Evolutionary conservation across 2,113 vertebrate species (phyloP), one percentile per base, ranked within the genome.

Genomic region (Mobula hypostoma): DNA sequence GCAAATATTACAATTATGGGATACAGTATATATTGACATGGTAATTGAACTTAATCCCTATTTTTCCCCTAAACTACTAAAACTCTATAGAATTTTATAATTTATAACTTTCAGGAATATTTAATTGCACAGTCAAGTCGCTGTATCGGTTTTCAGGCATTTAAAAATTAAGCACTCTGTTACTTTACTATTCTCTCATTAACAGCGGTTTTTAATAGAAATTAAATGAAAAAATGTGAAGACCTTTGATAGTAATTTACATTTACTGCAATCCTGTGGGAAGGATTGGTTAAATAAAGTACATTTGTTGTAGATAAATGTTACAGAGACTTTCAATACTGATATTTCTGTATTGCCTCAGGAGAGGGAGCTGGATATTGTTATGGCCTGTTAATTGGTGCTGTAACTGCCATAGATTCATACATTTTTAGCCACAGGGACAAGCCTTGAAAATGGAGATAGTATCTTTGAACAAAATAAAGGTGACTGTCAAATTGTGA

Each of bases 361-460:
- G 96, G 96, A 97, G 96, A 96, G 96, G 97, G 97, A 97, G 96
- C 97, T 98, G 97, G 97, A 97, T 97, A 97, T 97, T 97, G 97
- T 97, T 97, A 97, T 97, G 97, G 97, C 97, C 97, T 97, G 97
- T 97, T 97, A 97, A 98, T 97, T 97, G 97, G 96, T 97, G 96
- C 96, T 97, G 97, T 97, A 97, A 97, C 96, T 97, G 96, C 97
- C 97, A 97, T 97, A 97, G 97, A 97, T 97, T 97, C 97, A 97
- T 97, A 97, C 97, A 97, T 97, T 97, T 97, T 96, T 96, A 94
- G 95, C 97, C 97, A 96, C 97, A 97, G 79, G 96, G 96, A 96
- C 95, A 96, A 96, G 96, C 97, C 96, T 97, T 93, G 97, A 97
- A 96, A 97, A 97, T 97, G 97, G 97, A 98, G 97, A 98, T 98